Conservation (phyloP, 1,140 invertebrate genomes). For the Tetraneura akinire region DNA sequence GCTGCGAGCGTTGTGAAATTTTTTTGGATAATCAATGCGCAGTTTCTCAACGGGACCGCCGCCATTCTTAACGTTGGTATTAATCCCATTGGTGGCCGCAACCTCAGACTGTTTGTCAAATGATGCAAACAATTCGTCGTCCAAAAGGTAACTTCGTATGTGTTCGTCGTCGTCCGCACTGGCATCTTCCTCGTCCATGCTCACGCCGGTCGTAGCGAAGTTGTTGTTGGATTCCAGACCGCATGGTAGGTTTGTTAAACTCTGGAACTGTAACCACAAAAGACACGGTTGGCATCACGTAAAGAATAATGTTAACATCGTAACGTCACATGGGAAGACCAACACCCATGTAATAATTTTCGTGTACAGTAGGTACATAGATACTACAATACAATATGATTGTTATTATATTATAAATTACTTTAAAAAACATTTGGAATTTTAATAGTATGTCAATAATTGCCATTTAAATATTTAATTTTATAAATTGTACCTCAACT, state of each 20-base stretch:
- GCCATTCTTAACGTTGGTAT: not conserved
- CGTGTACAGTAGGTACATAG: too few species aligned
- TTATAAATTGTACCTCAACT: too few species aligned
- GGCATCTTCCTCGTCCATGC: constrained; percentile 39
- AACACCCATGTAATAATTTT: too few species aligned
- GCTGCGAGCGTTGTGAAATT: constrained; percentile 27
- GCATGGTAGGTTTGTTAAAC: constrained; percentile 44
- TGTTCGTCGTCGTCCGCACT: constrained; percentile 41
- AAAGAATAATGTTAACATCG: too few species aligned
- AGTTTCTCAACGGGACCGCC: not conserved
- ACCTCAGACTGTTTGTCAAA: not conserved
- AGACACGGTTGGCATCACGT: too few species aligned
- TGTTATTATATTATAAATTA: too few species aligned
- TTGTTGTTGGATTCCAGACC: constrained; percentile 47
- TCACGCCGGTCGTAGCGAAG: not conserved
- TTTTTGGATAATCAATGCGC: constrained; percentile 27
- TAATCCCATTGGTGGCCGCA: not conserved
- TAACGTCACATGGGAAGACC: too few species aligned
- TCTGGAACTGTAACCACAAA: constrained; percentile 25
- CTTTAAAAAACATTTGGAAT: too few species aligned
- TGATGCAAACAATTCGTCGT: too few species aligned
- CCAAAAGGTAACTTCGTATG: not conserved
- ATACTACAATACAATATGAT: too few species aligned
- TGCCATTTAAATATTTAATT: too few species aligned
- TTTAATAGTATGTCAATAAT: too few species aligned